Conservation (phyloP, 2,888 invertebrate species). For the Tenthredo notha region DNA sequence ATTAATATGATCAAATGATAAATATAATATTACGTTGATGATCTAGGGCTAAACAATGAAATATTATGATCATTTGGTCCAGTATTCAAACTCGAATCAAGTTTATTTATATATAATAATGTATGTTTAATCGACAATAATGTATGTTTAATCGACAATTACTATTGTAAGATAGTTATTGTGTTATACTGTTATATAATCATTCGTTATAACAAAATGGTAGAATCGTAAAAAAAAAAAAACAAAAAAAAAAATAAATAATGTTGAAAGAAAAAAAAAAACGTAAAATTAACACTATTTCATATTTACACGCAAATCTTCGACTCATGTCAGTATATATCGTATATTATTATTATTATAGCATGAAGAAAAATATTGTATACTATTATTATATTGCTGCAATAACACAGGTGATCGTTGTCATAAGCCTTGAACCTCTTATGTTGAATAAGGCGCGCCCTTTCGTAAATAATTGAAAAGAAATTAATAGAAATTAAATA, state of each 20-base stretch:
- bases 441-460: background rate
- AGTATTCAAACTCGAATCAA: constrained; percentile 23
- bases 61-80: constrained; percentile 26
- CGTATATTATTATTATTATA: background rate
- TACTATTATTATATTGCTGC: background rate
- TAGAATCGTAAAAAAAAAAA: background rate
- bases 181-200: background rate
- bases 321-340: background rate
- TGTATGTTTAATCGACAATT: background rate
- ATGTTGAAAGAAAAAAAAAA: background rate
- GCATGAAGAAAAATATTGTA: background rate
- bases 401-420: background rate
- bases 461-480: background rate
- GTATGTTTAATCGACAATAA: constrained; percentile 4
- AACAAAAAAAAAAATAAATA: background rate
- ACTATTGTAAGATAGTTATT: background rate
- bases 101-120: constrained; percentile 23
- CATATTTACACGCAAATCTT: constrained; percentile 5
- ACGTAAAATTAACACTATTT: background rate
- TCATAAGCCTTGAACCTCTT: background rate
- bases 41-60: background rate
- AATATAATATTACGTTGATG: background rate
- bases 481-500: background rate
- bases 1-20: background rate
- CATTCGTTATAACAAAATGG: background rate